These are phyloP conservation scores for Mandrillus leucophaeus DNA, from an alignment of 2,113 vertebrate species.

Conservation along the genomic window DNA sequence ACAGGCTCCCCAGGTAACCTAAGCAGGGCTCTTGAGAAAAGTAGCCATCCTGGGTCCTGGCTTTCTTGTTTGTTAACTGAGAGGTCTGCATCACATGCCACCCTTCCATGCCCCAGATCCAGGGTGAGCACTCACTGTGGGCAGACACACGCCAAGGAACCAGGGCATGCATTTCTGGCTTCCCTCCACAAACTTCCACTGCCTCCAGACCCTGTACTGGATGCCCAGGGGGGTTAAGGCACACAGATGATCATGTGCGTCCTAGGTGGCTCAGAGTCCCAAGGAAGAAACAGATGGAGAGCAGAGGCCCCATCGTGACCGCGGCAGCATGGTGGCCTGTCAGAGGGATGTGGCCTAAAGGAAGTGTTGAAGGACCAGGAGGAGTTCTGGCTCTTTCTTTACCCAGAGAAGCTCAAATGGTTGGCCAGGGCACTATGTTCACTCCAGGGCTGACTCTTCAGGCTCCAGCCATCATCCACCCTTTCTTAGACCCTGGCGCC, in stretches of 20 bases:
- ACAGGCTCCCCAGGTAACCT: background rate
- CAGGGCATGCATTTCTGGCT: background rate
- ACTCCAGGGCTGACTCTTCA: background rate
- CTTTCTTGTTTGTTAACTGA: background rate
- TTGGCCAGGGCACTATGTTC: background rate
- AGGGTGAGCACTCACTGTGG: rapidly evolving
- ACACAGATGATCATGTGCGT: rapidly evolving
- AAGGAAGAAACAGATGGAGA: background rate
- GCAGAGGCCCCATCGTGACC: background rate
- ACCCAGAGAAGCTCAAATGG: background rate
- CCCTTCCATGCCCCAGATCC: background rate
- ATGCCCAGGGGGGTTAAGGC: background rate
- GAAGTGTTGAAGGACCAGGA: background rate
- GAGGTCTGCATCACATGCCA: background rate
- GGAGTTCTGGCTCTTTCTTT: background rate
- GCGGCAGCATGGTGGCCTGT: rapidly evolving
- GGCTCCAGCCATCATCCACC: background rate
- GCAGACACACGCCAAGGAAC: background rate
- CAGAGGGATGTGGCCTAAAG: background rate
- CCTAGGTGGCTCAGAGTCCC: background rate
- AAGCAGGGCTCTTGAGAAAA: background rate
- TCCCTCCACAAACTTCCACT: background rate
- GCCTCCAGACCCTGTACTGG: background rate
- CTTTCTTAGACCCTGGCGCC: background rate
- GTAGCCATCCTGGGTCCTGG: background rate